A percentile compares a stretch with the other conserved stretches of the same genome.
These are phyloP conservation scores for Malurus melanocephalus DNA, from an alignment of 2,113 vertebrate species.

Conservation along the genomic window DNA sequence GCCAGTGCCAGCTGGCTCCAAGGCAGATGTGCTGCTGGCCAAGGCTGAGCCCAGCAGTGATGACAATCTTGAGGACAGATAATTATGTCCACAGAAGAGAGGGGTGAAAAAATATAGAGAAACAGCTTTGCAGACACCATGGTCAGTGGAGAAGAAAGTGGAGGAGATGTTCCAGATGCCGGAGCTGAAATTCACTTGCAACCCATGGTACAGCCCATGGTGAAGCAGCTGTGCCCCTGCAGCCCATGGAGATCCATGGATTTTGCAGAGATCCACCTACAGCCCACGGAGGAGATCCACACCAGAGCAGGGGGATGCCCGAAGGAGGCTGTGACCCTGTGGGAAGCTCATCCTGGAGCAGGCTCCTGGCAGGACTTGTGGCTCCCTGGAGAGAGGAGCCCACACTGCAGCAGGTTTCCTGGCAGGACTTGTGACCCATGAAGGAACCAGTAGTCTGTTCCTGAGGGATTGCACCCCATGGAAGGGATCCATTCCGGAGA, in stretches of 20 bases:
- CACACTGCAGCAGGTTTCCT: not conserved
- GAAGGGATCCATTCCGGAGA: not conserved
- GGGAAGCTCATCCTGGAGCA: not conserved
- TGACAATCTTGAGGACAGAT: not conserved
- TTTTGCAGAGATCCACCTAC: not conserved
- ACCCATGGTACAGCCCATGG: not conserved
- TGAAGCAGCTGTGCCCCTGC: not conserved
- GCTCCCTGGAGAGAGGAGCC: not conserved
- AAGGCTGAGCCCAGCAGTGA: not conserved
- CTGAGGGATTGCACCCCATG: not conserved
- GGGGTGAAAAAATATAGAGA: not conserved
- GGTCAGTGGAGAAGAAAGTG: not conserved
- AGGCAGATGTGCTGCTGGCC: too few relatives aligned
- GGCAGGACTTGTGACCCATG: not conserved
- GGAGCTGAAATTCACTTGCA: not conserved
- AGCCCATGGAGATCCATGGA: accelerated
- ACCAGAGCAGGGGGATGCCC: not conserved
- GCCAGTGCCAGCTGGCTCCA: not conserved
- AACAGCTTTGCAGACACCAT: not conserved
- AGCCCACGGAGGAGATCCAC: not conserved
- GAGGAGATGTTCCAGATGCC: not conserved
- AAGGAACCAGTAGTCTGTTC: not conserved
- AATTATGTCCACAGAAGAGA: not conserved
- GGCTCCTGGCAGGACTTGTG: not conserved
- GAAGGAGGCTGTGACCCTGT: not conserved